phyloP scores from a whole-genome alignment of 2,113 vertebrate genomes.

The Isurus oxyrinchus region DNA sequence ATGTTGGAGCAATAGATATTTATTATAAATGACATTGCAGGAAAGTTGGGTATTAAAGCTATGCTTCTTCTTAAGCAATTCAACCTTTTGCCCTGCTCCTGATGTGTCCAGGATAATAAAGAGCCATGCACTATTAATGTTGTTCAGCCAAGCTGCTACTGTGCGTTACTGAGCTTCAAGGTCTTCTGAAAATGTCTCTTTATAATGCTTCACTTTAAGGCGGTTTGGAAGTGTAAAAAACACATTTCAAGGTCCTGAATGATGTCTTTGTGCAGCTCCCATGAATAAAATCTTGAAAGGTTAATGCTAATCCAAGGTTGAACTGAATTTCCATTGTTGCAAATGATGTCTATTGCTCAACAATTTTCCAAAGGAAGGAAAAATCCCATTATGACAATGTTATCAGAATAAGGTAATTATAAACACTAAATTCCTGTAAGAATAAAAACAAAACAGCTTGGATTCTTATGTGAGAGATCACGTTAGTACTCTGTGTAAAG shows the following conservation, averaged over 20 bases:
- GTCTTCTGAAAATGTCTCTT: slow-evolving; percentile 31
- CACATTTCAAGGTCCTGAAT: slow-evolving; percentile 30
- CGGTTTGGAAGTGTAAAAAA: slow-evolving; percentile 31
- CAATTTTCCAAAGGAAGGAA: neutral
- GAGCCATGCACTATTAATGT: slow-evolving; percentile 37
- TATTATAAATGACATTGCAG: slow-evolving; percentile 36
- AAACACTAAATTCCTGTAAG: neutral
- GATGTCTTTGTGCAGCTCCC: slow-evolving; percentile 20
- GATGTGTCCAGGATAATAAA: slow-evolving; percentile 36
- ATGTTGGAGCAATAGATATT: slow-evolving; percentile 29
- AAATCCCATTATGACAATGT: neutral
- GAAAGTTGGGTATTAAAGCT: slow-evolving; percentile 36
- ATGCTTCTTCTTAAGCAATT: slow-evolving; percentile 35
- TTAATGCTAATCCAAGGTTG: slow-evolving; percentile 30
- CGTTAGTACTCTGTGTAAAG: neutral
- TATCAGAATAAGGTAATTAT: neutral
- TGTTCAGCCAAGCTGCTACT: slow-evolving; percentile 31
- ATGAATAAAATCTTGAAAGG: slow-evolving; percentile 32
- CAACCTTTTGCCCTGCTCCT: slow-evolving; percentile 36
- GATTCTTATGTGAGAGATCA: neutral
- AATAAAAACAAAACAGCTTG: neutral
- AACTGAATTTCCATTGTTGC: slow-evolving; percentile 28
- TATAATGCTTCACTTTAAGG: slow-evolving; percentile 16
- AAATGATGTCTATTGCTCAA: neutral
- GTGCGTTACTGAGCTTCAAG: slow-evolving; percentile 29